Evolutionary conservation across 2,888 invertebrate species (phyloP).

Genomic region (Dryobotodes eremita): DNA sequence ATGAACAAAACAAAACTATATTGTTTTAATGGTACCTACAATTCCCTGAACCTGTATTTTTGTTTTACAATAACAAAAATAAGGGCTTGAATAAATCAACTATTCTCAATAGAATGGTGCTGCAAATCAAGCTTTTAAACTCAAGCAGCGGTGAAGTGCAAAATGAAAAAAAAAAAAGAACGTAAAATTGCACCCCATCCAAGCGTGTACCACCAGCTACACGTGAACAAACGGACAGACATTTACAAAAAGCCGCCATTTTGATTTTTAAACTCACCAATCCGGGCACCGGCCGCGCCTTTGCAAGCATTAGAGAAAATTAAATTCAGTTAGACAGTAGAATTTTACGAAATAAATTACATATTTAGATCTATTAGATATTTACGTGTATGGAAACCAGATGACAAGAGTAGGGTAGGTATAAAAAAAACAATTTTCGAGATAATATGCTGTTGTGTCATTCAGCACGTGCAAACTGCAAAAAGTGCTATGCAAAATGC

Average conservation of each 20-base stretch:
- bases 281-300: slow-evolving; percentile 92
- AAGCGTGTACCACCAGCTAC: slow-evolving; percentile 78
- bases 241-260: slow-evolving; percentile 77
- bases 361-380: background rate
- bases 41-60: background rate
- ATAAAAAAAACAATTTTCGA: background rate
- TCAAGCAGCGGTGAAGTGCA: slow-evolving; percentile 58
- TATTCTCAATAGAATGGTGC: slow-evolving; percentile 28
- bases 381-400: slow-evolving; percentile 36
- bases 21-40: slow-evolving; percentile 2
- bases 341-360: slow-evolving; percentile 37
- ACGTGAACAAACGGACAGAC: slow-evolving; percentile 74
- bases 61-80: background rate
- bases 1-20: slow-evolving; percentile 71
- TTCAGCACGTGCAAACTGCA: slow-evolving; percentile 42
- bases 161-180: slow-evolving; percentile 55
- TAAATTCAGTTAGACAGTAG: slow-evolving; percentile 76
- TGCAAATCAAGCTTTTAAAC: slow-evolving; percentile 52
- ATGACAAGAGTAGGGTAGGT: background rate
- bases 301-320: slow-evolving; percentile 82
- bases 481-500: slow-evolving; percentile 52
- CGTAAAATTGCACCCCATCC: slow-evolving; percentile 75
- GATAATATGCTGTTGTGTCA: slow-evolving; percentile 22
- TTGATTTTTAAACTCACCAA: slow-evolving; percentile 90
- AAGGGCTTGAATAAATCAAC: background rate